phyloP scores from a whole-genome alignment of 2,888 invertebrate species.

The Rhagium mordax region DNA sequence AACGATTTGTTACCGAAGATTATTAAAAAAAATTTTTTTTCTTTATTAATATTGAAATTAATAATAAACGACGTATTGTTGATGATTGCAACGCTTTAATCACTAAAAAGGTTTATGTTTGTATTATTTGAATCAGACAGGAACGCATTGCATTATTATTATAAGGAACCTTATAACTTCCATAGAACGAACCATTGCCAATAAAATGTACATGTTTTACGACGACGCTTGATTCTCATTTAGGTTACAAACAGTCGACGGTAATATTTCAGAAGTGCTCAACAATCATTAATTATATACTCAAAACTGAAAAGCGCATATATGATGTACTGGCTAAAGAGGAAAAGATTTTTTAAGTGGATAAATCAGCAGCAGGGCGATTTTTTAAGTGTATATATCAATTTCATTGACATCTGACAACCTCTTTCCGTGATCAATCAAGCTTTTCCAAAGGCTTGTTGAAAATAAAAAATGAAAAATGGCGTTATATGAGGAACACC shows the following conservation, averaged over 20 bases:
- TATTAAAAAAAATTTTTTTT: too few relatives aligned
- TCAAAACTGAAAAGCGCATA: not conserved
- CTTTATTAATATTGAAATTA: too few relatives aligned
- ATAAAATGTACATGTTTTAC: not conserved
- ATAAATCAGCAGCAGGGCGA: constrained; percentile 13
- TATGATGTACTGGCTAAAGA: constrained; percentile 11
- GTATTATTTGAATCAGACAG: not conserved
- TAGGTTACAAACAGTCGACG: not conserved
- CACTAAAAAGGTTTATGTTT: not conserved
- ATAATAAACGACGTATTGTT: too few relatives aligned
- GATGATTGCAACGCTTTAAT: too few relatives aligned
- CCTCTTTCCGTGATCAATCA: constrained; percentile 24
- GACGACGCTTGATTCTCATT: not conserved
- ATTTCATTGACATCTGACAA: constrained; percentile 27
- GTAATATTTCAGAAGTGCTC: not conserved
- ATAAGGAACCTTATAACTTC: not conserved
- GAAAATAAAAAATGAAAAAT: constrained; percentile 32
- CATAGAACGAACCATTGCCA: not conserved
- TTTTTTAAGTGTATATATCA: constrained; percentile 31
- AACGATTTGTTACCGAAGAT: too few relatives aligned
- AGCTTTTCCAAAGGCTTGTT: constrained; percentile 18
- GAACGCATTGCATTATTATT: not conserved
- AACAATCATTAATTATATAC: constrained; percentile 12
- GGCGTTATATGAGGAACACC: not conserved
- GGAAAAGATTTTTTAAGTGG: constrained; percentile 6